Base-by-base conservation (phyloP, 2,888 invertebrate species). In the Dynastes maya region DNA sequence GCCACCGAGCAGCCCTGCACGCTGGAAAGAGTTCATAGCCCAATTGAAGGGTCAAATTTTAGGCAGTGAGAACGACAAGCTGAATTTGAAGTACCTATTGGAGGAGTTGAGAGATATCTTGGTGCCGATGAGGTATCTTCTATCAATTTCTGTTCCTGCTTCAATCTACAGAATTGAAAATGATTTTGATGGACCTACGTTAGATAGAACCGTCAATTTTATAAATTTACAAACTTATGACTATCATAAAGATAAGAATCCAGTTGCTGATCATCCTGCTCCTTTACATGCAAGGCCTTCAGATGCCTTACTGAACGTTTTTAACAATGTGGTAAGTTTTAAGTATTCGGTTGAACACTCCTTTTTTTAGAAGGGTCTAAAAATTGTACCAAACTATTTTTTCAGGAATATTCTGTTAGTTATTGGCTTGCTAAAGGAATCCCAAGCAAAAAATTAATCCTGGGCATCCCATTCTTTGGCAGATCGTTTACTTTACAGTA, bases 401-500 rank as follows among this genome's bases (percentile, higher is more conserved):
- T 78, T 71, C 81, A 92, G 92, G 93, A 94, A 86, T 93, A 93
- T 83, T 92, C 94, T 80, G 92, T 94, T 8, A 91, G 92, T 84
- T 92, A 93, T 85, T 93, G 94, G 88, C 83, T 92, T 29, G 90
- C 91, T 58, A 90, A 91, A 75, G 94, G 94, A 0, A 91, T 94
- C 81, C 91, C 93, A 2, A 89, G 91, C 0, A 91, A 91, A 2
- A 95, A 95, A 86, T 87, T 95, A 2, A 91, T 95, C 2, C 87
- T 95, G 1, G 95, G 95, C 0, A 89, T 95, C 63, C 95, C 95
- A 0, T 90, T 95, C 58, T 95, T 93, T 84, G 95, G 95, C 0
- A 91, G 93, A 78, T 92, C 93, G 11, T 95, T 94, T 84, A 93
- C 92, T 0, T 87, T 96, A 32, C 90, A 91, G 61, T 88, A 91